Conservation (phyloP, 2,797 vertebrate genomes). For the Natrix natrix region DNA sequence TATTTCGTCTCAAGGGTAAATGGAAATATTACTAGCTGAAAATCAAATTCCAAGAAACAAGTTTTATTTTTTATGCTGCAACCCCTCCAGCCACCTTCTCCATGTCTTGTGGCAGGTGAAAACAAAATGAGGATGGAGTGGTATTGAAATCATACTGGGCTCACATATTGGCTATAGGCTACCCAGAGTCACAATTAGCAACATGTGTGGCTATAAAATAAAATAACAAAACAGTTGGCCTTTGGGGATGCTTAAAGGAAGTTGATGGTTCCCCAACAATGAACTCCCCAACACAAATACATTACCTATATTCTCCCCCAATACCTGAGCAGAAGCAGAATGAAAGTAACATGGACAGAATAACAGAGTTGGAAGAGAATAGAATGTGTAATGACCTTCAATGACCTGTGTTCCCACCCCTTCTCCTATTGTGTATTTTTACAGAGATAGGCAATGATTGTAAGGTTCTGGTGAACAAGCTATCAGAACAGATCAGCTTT, state of each 20-base stretch:
- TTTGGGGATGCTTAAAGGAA: neutral
- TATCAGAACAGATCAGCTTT: slow-evolving; percentile 66
- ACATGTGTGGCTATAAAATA: neutral
- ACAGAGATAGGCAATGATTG: slow-evolving; percentile 52
- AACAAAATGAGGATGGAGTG: neutral
- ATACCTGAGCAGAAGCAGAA: neutral
- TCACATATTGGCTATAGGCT: neutral
- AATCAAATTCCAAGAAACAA: neutral
- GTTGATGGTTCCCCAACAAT: neutral
- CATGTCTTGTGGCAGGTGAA: neutral
- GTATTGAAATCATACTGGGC: neutral
- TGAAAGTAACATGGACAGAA: neutral
- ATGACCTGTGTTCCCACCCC: slow-evolving; percentile 44
- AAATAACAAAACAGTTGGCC: neutral
- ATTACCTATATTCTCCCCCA: neutral
- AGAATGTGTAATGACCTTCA: slow-evolving; percentile 24
- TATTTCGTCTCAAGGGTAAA: neutral
- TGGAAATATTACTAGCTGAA: neutral
- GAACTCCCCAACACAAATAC: neutral
- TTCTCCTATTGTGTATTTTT: slow-evolving; percentile 11
- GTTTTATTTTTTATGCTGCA: neutral
- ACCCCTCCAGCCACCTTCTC: neutral
- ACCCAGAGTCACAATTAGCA: neutral
- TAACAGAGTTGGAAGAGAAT: too few species aligned
- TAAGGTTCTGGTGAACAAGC: slow-evolving; percentile 64